A percentile compares a stretch with the other conserved stretches of the same genome.
Evolutionary conservation across 2,113 vertebrate genomes (phyloP).

Genomic region (Ctenodactylus gundi): DNA sequence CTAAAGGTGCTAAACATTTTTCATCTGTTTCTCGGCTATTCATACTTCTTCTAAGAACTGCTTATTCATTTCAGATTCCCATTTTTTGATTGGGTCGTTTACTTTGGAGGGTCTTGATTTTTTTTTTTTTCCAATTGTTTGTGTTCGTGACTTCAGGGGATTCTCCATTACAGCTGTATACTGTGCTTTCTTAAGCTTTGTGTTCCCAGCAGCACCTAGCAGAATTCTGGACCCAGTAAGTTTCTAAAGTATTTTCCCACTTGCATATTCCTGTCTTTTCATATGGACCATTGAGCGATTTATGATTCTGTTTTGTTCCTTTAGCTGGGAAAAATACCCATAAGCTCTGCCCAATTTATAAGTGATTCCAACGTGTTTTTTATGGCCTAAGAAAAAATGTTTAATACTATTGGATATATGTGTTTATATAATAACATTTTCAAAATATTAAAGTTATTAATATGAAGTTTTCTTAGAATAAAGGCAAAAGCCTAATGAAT

Average conservation of each 20-base stretch:
- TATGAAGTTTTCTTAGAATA: not conserved
- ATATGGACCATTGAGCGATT: not conserved
- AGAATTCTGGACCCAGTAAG: not conserved
- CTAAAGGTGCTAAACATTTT: too few relatives aligned
- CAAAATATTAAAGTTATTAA: not conserved
- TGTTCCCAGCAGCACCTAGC: not conserved
- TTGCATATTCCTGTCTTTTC: not conserved
- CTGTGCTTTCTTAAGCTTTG: not conserved
- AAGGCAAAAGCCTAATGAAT: not conserved
- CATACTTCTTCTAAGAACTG: too few relatives aligned
- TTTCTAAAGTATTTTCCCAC: not conserved
- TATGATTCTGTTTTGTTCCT: conserved; percentile 20
- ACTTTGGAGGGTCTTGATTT: too few relatives aligned
- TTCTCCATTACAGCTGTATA: too few relatives aligned
- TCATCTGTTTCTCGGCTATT: too few relatives aligned
- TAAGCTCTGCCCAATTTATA: not conserved
- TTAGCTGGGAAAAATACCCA: not conserved
- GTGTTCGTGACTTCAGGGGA: too few relatives aligned
- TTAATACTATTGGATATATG: conserved; percentile 16
- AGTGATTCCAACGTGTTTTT: conserved; percentile 20
- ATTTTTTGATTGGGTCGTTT: too few relatives aligned
- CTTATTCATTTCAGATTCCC: too few relatives aligned
- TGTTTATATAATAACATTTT: conserved; percentile 29
- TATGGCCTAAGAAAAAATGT: not conserved
- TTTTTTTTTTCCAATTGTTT: too few relatives aligned